Evolutionary conservation across 2,797 vertebrate species (phyloP).

Genomic region (Ptychadena robeensis): DNA sequence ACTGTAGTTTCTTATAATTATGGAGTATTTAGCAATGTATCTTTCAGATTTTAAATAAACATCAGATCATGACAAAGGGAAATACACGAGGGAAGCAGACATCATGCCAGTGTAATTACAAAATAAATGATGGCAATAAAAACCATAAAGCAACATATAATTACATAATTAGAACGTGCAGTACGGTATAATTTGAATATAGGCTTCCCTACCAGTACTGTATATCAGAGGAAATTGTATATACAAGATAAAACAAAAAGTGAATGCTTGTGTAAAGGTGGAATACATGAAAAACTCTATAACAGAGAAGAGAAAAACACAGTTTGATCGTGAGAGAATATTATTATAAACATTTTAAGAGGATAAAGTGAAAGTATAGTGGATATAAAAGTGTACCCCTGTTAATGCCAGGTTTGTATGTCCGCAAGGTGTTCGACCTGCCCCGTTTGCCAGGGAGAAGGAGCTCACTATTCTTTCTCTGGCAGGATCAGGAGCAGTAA

Average conservation of each 20-base stretch:
- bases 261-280: not conserved
- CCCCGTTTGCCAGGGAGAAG: no score
- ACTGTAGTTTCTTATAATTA: not conserved
- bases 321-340: no score
- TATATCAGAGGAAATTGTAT: not conserved
- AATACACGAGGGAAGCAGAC: not conserved
- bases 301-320: no score
- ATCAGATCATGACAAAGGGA: not conserved
- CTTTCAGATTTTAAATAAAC: not conserved
- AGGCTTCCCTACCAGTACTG: not conserved
- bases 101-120: not conserved
- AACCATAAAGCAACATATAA: not conserved
- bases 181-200: not conserved
- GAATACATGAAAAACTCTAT: no score
- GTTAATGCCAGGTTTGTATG: no score
- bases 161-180: not conserved
- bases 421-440: no score
- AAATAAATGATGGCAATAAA: constrained; percentile 10
- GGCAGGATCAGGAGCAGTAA: no score
- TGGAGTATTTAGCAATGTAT: not conserved
- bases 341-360: no score
- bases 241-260: not conserved
- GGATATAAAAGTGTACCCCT: no score
- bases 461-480: no score
- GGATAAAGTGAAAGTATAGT: no score